These are phyloP conservation scores for Sarcoramphus papa DNA, from an alignment of 2,797 vertebrate species.

Conservation along the genomic window DNA sequence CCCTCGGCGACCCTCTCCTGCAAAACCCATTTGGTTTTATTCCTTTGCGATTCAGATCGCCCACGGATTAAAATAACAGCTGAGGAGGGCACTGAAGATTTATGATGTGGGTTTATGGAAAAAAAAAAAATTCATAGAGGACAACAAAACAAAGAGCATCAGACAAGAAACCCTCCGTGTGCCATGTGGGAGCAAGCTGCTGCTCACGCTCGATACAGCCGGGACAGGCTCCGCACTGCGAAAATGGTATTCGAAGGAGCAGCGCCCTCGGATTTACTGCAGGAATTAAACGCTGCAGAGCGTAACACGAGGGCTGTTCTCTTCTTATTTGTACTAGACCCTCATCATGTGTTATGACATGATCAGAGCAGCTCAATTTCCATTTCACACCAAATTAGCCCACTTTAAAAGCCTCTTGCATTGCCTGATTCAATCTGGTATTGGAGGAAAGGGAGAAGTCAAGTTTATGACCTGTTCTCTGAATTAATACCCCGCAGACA, in stretches of 20 bases:
- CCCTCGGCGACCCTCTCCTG: not conserved
- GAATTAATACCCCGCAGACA: not conserved
- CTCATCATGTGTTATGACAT: accelerated
- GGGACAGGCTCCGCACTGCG: not conserved
- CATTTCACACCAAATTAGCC: not conserved
- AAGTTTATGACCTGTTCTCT: not conserved
- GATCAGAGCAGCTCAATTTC: not conserved
- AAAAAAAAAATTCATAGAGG: too few relatives aligned
- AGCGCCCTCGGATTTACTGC: accelerated
- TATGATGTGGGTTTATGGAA: not conserved
- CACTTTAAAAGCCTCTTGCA: not conserved
- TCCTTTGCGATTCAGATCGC: not conserved
- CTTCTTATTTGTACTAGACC: not conserved
- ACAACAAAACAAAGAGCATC: not conserved
- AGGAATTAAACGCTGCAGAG: not conserved
- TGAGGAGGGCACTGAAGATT: not conserved
- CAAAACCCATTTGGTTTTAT: not conserved
- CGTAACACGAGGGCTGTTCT: not conserved
- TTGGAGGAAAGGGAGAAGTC: not conserved
- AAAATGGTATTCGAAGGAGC: not conserved
- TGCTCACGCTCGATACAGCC: not conserved
- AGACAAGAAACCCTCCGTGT: not conserved
- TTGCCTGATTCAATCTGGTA: not conserved
- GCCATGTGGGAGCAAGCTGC: not conserved
- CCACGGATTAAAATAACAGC: not conserved